Conservation (phyloP, 2,113 vertebrate genomes). For the Cochlearius cochlearius region DNA sequence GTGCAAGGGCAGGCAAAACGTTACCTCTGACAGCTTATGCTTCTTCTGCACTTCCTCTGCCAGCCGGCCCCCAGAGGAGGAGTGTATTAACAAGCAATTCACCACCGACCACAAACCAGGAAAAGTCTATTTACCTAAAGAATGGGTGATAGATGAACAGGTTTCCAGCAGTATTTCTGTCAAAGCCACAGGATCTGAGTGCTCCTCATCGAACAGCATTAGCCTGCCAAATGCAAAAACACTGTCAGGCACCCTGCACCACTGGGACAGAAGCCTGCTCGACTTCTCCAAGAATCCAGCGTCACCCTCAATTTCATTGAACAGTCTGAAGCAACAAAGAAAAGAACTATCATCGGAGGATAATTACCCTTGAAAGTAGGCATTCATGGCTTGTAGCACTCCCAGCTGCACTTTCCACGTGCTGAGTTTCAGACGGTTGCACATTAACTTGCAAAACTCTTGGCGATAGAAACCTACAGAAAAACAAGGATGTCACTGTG, state of each 20-base stretch:
- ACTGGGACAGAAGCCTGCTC: background rate
- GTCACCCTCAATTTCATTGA: background rate
- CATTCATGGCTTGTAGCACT: constrained; percentile 90
- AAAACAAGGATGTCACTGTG: background rate
- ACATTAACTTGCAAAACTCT: constrained; percentile 91
- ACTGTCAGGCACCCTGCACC: background rate
- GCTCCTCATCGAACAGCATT: constrained; percentile 85
- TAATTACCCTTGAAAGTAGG: constrained; percentile 88
- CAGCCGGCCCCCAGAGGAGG: background rate
- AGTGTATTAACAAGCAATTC: background rate
- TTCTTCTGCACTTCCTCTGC: background rate
- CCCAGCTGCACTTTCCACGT: constrained; percentile 94
- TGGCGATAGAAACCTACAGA: constrained; percentile 81
- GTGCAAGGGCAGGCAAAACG: background rate
- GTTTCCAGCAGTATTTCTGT: constrained; percentile 88
- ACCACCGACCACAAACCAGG: background rate
- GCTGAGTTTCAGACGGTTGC: constrained; percentile 88
- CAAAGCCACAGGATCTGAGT: constrained; percentile 78
- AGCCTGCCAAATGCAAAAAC: constrained; percentile 74
- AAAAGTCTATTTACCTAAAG: constrained; percentile 81
- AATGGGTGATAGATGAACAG: constrained; percentile 86
- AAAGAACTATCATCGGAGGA: background rate
- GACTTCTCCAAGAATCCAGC: background rate
- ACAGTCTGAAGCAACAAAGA: background rate
- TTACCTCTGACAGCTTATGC: background rate